Evolutionary conservation across 2,113 vertebrate species (phyloP).

Genomic region (Etia nguti): DNA sequence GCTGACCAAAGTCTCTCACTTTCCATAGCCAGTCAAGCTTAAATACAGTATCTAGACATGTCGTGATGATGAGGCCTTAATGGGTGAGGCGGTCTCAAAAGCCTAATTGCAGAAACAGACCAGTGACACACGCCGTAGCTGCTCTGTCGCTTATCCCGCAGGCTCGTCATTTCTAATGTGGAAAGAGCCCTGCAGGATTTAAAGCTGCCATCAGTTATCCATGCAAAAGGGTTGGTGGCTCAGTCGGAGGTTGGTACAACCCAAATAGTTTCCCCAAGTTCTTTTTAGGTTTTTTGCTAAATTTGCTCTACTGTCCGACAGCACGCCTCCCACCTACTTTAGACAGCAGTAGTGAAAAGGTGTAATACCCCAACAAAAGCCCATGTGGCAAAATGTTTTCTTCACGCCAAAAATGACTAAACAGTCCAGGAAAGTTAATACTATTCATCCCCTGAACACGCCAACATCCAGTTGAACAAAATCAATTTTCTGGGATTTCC

Average conservation of each 20-base stretch:
- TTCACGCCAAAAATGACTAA: neutral
- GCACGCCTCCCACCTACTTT: neutral
- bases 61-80: neutral
- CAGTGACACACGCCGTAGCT: neutral
- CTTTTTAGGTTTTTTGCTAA: neutral
- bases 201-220: neutral
- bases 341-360: neutral
- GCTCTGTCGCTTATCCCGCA: neutral
- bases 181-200: neutral
- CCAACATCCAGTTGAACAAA: neutral
- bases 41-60: neutral
- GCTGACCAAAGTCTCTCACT: neutral
- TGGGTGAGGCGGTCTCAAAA: neutral
- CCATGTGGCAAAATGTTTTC: neutral
- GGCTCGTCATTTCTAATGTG: constrained; percentile 21
- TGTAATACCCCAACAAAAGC: neutral
- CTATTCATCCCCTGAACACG: neutral
- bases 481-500: neutral
- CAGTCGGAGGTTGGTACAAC: neutral
- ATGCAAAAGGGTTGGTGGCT: neutral
- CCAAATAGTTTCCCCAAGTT: neutral
- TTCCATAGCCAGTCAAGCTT: neutral
- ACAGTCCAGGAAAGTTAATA: neutral
- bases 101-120: neutral
- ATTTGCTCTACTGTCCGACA: neutral